phyloP scores from a whole-genome alignment of 2,113 vertebrate species.

The Sigmodon hispidus region DNA sequence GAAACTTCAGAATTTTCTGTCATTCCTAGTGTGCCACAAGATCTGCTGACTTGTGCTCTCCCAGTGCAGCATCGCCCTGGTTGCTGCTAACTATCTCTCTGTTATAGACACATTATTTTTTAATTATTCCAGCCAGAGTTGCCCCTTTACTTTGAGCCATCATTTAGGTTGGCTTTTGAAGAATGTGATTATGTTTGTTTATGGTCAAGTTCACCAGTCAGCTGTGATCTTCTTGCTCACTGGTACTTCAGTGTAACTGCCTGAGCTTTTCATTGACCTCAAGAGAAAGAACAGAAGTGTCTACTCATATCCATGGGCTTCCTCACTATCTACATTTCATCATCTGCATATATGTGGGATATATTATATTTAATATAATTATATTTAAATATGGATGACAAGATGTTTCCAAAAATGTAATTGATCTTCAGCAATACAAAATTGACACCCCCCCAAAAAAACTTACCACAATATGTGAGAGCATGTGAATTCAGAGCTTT shows the following conservation, averaged over 20 bases:
- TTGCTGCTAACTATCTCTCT: background rate
- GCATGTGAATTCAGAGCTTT: constrained; percentile 38
- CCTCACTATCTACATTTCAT: background rate
- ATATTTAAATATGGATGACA: constrained; percentile 42
- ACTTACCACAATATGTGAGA: constrained; percentile 22
- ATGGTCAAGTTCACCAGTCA: background rate
- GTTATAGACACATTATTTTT: constrained; percentile 10
- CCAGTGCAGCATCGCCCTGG: background rate
- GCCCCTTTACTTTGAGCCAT: background rate
- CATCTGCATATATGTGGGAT: background rate
- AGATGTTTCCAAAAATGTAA: constrained; percentile 19
- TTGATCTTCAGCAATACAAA: constrained; percentile 49
- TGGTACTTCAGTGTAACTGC: background rate
- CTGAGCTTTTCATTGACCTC: background rate
- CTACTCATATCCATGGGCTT: background rate
- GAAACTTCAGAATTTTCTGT: background rate
- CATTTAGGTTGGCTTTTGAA: constrained; percentile 29
- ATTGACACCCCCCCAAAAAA: constrained; percentile 23
- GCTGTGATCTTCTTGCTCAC: background rate
- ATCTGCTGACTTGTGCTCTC: background rate
- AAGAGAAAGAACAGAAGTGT: background rate
- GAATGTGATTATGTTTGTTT: background rate
- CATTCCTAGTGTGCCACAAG: background rate
- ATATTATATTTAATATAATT: background rate
- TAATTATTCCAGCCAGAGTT: constrained; percentile 10